A percentile compares a stretch with the other conserved stretches of the same genome.
Evolutionary conservation across 2,797 vertebrate species (phyloP).

Genomic region (Poeciliopsis presidionis): DNA sequence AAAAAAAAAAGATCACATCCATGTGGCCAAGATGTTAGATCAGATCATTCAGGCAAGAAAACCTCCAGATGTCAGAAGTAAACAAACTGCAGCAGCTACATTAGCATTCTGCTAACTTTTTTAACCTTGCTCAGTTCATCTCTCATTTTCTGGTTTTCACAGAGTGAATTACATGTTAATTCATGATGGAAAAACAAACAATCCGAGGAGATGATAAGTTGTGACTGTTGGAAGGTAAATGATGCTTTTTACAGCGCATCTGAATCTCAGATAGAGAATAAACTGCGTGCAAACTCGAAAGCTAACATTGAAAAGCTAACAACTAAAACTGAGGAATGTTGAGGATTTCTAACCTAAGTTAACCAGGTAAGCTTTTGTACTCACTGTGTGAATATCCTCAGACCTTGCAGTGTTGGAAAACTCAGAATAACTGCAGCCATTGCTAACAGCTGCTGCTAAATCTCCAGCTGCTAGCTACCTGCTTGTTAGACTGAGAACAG

Average conservation of each 20-base stretch:
- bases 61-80: not conserved
- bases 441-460: slow-evolving; percentile 31
- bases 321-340: not conserved
- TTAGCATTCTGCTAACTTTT: slow-evolving; percentile 38
- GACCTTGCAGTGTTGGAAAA: slow-evolving; percentile 64
- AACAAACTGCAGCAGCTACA: not conserved
- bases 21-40: not conserved
- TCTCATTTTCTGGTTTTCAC: not conserved
- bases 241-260: not conserved
- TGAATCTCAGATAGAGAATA: not conserved
- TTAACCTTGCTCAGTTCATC: slow-evolving; percentile 67
- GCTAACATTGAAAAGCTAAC: not conserved
- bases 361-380: slow-evolving; percentile 25
- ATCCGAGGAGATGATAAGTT: not conserved
- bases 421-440: slow-evolving; percentile 81
- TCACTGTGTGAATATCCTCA: slow-evolving; percentile 78
- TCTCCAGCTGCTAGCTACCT: slow-evolving; percentile 36
- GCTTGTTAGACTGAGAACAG: not conserved
- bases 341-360: not conserved
- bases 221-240: not conserved
- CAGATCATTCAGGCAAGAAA: not conserved
- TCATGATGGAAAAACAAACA: not conserved
- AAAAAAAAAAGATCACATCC: not conserved
- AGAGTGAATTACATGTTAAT: not conserved
- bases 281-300: slow-evolving; percentile 3